These are phyloP conservation scores for Danio albolineatus DNA, from an alignment of 2,797 vertebrate species.

Conservation along the genomic window DNA sequence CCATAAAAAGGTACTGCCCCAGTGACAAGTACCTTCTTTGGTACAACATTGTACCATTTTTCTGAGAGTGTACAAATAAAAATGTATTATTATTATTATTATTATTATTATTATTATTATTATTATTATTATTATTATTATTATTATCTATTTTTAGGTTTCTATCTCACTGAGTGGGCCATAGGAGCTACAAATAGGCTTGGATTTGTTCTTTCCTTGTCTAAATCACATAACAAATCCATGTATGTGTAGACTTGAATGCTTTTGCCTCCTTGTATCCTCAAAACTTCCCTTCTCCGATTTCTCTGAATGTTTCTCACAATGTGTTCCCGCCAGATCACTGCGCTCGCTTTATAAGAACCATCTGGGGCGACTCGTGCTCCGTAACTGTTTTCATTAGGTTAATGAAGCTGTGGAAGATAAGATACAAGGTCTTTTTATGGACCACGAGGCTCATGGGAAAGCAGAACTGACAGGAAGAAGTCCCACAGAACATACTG, in stretches of 20 bases:
- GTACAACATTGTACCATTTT: too few species aligned
- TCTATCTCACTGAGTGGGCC: too few species aligned
- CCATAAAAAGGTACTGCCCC: too few species aligned
- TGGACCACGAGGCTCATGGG: conserved; percentile 21
- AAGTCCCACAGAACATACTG: background rate
- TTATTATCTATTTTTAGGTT: too few species aligned
- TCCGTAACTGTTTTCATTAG: conserved; percentile 44
- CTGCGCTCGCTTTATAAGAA: conserved; percentile 25
- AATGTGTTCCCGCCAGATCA: conserved; percentile 19
- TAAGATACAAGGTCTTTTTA: conserved; percentile 43
- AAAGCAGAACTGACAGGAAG: conserved; percentile 40
- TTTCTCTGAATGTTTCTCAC: background rate
- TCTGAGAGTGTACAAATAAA: too few species aligned
- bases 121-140: too few species aligned
- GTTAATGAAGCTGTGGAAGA: conserved; percentile 47
- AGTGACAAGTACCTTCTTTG: too few species aligned
- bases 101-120: too few species aligned
- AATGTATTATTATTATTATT: too few species aligned
- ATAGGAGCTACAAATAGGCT: background rate
- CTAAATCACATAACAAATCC: background rate
- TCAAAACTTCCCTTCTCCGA: background rate
- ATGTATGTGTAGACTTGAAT: background rate
- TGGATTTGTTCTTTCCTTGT: background rate
- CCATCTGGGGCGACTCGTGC: conserved; percentile 33
- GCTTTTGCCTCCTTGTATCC: background rate